Evolutionary conservation across 1,140 invertebrate genomes (phyloP).

Genomic region (Diuraphis noxia): DNA sequence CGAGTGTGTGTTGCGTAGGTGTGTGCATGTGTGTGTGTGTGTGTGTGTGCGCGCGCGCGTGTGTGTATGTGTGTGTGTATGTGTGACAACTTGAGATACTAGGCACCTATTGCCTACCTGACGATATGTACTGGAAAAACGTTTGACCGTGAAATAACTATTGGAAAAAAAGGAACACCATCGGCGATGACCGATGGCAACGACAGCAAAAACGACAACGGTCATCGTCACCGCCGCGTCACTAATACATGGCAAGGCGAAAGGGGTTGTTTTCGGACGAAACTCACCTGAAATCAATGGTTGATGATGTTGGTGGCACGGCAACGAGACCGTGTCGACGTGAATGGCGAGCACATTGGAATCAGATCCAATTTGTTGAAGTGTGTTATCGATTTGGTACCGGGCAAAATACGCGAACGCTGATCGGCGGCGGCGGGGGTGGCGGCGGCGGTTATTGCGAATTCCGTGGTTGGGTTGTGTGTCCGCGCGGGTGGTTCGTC

Average conservation of each 20-base stretch:
- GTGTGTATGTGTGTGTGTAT: background rate
- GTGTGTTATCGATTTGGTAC: background rate
- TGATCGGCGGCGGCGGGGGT: background rate
- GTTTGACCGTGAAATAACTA: background rate
- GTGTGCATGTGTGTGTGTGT: background rate
- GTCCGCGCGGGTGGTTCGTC: too few species aligned
- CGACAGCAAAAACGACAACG: too few species aligned
- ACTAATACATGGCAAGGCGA: background rate
- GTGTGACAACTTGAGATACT: background rate
- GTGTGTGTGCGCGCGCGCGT: background rate
- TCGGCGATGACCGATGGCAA: background rate
- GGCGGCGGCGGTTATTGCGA: background rate
- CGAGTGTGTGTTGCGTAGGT: background rate
- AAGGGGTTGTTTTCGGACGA: background rate
- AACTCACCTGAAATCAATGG: slow-evolving; percentile 40
- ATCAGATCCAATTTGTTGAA: background rate
- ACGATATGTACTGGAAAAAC: background rate
- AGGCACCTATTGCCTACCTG: background rate
- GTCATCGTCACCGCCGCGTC: background rate
- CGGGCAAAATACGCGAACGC: background rate
- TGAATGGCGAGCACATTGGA: background rate
- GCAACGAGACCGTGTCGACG: background rate
- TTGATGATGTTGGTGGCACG: background rate
- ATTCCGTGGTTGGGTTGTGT: background rate
- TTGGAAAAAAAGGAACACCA: background rate